These are phyloP conservation scores for Trachelus troglodyta DNA, from an alignment of 2,888 invertebrate genomes.

Conservation along the genomic window DNA sequence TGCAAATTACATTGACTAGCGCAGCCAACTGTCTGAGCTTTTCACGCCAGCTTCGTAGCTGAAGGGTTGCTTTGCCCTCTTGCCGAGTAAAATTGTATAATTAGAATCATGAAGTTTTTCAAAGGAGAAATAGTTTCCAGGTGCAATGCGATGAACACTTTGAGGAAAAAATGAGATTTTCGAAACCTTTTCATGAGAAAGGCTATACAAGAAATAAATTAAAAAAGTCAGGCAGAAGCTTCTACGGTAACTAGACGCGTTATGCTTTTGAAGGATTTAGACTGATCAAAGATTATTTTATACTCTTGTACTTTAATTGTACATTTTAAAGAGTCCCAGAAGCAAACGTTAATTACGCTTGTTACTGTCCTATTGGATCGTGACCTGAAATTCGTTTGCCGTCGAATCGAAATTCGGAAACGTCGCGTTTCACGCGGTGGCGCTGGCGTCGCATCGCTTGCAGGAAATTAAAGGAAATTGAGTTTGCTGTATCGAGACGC, in stretches of 20 bases:
- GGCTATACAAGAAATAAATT: not conserved
- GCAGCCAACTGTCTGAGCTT: slow-evolving; percentile 30
- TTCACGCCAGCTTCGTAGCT: slow-evolving; percentile 11
- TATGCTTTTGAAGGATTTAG: not conserved
- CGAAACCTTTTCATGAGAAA: not conserved
- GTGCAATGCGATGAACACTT: not conserved
- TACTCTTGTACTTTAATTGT: not conserved
- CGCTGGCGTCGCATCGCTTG: not conserved
- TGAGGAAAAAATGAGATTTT: not conserved
- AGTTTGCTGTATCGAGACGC: not conserved
- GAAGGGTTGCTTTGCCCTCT: not conserved
- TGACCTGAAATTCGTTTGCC: not conserved
- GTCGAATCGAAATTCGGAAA: not conserved
- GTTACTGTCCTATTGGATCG: not conserved
- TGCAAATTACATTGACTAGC: slow-evolving; percentile 36
- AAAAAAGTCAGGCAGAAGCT: not conserved
- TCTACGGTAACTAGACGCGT: not conserved
- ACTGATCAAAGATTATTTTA: not conserved
- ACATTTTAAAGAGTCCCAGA: not conserved
- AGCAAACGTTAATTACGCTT: not conserved
- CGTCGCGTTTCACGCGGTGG: not conserved
- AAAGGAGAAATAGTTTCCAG: not conserved
- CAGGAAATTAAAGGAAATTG: not conserved
- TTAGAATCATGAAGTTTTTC: slow-evolving; percentile 5
- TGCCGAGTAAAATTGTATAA: not conserved